Evolutionary conservation across 2,797 vertebrate species (phyloP).

Genomic region (Sciurus carolinensis): DNA sequence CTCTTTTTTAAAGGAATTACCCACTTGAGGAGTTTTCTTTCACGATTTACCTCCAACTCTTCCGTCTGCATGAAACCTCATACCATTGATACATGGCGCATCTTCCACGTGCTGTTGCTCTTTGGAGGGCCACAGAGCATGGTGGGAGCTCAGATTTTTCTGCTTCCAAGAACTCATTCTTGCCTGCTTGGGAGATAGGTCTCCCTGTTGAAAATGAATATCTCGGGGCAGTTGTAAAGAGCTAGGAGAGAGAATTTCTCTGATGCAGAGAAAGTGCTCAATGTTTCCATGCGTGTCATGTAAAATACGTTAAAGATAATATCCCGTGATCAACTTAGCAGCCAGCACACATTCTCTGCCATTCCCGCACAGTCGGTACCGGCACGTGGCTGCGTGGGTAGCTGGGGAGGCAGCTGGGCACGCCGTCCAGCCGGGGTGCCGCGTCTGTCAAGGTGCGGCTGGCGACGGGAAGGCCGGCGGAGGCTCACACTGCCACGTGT

Average conservation of each 20-base stretch:
- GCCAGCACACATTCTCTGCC: rapidly evolving
- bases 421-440: rapidly evolving
- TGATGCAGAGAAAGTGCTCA: not conserved
- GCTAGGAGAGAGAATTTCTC: not conserved
- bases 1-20: too few species aligned
- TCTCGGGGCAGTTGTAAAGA: not conserved
- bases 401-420: rapidly evolving
- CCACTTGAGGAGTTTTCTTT: not conserved
- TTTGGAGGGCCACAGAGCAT: not conserved
- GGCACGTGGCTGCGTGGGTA: not conserved
- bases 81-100: rapidly evolving
- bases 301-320: not conserved
- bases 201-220: not conserved
- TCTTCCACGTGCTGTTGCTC: not conserved
- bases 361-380: not conserved
- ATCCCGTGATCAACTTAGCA: too few species aligned
- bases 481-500: rapidly evolving
- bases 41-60: rapidly evolving
- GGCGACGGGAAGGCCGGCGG: not conserved
- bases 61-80: not conserved
- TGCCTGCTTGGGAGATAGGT: not conserved
- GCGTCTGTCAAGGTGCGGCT: rapidly evolving
- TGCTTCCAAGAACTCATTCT: not conserved
- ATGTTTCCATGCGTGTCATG: not conserved
- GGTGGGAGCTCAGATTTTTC: not conserved